Base-by-base conservation (phyloP, 2,797 vertebrate genomes). In the Bradypodion pumilum region DNA sequence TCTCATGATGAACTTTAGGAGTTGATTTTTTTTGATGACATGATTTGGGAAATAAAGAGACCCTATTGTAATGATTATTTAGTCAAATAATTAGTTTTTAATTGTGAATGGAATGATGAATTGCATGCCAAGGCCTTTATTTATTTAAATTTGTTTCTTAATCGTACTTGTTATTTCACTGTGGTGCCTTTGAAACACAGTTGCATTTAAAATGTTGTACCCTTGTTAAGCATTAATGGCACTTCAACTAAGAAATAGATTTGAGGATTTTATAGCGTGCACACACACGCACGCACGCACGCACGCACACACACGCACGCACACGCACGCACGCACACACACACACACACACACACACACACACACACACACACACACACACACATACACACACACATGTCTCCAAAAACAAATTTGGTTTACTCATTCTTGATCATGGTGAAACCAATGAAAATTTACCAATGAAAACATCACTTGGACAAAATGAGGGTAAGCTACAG, bases 71-170 rank as follows among this genome's bases (percentile, higher is more conserved):
- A 68, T 91, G 84, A 92, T 94, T 94, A 88, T 91, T 94, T 93
- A 91, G 89, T 63, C 69, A 78, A 90, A 90, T 90, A 91, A 93
- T 94, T 95, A 92, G 76, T 69, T 95, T 94, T 94, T 95, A 94
- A 94, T 95, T 93, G 90, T 88, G 92, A 90, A 88, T 90, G 60
- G 87, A 90, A 92, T 84, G 74, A 91, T 88, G 81, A 93, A 90
- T 93, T 83, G 77, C 81, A n/a, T 91, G 73, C 80, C n/a, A 86
- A 16, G 32, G 49, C 9, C 85, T 93, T 89, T 91, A 81, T 89
- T 90, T 91, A 86, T 83, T 80, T 81, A 83, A 90, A 92, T 90
- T 91, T 90, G 59, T 37, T 90, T 73, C 56, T 85, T 89, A 90
- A 74, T 86, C 93, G 32, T 4, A 69, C 66, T 75, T 81, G 74